Evolutionary conservation across 2,797 vertebrate genomes (phyloP), one percentile per base, ranked within the genome.

Genomic region (Apodemus agrarius): DNA sequence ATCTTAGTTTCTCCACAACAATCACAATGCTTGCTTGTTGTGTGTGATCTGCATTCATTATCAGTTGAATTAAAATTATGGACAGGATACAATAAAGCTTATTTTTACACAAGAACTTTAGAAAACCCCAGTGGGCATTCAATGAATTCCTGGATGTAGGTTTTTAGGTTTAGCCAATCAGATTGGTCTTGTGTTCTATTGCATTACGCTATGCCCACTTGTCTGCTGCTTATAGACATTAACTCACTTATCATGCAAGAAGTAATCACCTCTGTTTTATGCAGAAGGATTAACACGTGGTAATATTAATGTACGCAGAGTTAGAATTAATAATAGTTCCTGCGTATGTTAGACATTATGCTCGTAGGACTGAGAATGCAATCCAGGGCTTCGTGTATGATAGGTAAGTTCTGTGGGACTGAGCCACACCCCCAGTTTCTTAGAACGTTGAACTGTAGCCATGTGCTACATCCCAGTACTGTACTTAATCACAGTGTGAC

Each of bases 101-200:
- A 31, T 63, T 86, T 90, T 29, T 31, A 80, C 88, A 17, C 2
- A 91, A 29, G 34, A 54, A 40, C 34, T 19, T n/a, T 83, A 46
- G 13, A 85, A 88, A 74, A 79, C 37, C 63, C 5, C 17, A 63
- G 69, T n/a, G 61, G 31, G 75, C 43, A 72, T 81, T 49, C 52
- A 16, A 29, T 78, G 11, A 49, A 31, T 59, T 40, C n/a, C 49
- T 89, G 80, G 37, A 83, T 31, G 63, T 40, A 29, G 17, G 14
- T 91, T 92, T 67, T 89, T 21, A 54, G 83, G 26, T 46, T 93
- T 65, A 82, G 88, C 9, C 49, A 61, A 17, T 81, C 52, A 79
- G 76, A 54, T 52, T 79, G 29, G 61, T 37, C 19, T 21, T 2
- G 0, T 59, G 37, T 52, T 12, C 92, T 3, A 24, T 75, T 49